A percentile compares a stretch with the other conserved stretches of the same genome.
phyloP scores from a whole-genome alignment of 2,888 invertebrate genomes.

The Sarcophaga subvicina region DNA sequence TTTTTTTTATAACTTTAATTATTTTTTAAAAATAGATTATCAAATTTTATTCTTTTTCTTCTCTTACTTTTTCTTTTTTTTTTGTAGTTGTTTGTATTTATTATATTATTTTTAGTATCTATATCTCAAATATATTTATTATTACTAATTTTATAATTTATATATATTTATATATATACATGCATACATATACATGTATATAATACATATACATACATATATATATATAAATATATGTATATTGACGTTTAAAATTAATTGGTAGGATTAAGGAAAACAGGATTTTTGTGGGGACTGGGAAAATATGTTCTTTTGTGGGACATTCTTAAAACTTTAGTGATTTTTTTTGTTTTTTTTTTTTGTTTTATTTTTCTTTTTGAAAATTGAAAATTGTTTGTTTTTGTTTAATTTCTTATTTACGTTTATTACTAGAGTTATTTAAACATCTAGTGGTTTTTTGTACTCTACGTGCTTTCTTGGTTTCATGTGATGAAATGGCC shows the following conservation, averaged over 20 bases:
- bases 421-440: conserved; percentile 79
- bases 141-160: conserved; percentile 56
- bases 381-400: conserved; percentile 63
- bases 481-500: conserved; percentile 76
- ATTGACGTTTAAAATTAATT: conserved; percentile 65
- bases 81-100: conserved; percentile 64
- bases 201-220: conserved; percentile 8
- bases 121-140: conserved; percentile 57
- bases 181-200: neutral
- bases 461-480: conserved; percentile 82
- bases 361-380: conserved; percentile 24
- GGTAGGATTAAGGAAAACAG: conserved; percentile 19
- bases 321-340: conserved; percentile 65
- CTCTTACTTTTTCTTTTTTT: conserved; percentile 25
- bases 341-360: conserved; percentile 39
- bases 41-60: conserved; percentile 63
- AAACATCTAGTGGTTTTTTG: conserved; percentile 81
- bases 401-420: conserved; percentile 77
- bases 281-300: conserved; percentile 27
- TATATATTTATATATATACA: conserved; percentile 51
- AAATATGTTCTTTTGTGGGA: conserved; percentile 4
- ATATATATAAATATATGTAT: conserved; percentile 23
- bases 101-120: conserved; percentile 52
- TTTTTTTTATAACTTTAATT: conserved; percentile 52
- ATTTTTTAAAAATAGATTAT: conserved; percentile 69